Conservation (phyloP, 2,797 vertebrate species). For the Coendou prehensilis region DNA sequence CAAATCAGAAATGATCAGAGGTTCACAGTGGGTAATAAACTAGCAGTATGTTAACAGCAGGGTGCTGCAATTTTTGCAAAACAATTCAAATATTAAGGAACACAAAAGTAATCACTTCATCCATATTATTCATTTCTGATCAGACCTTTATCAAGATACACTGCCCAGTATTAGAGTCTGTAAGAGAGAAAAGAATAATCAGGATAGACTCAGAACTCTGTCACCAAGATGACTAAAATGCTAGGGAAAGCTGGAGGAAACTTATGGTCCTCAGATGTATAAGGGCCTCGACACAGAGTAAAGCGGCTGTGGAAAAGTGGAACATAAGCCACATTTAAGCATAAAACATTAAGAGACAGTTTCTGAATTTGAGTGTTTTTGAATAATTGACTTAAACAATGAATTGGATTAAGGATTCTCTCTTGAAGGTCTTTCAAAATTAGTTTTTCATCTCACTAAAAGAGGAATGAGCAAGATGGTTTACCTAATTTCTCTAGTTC, state of each 20-base stretch:
- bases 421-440: constrained; percentile 58
- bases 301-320: background rate
- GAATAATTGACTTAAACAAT: constrained; percentile 65
- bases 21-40: background rate
- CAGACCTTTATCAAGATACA: background rate
- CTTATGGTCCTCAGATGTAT: background rate
- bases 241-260: background rate
- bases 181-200: background rate
- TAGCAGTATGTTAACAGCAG: background rate
- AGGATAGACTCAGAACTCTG: background rate
- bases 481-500: constrained; percentile 12
- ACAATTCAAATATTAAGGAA: constrained; percentile 25
- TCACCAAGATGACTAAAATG: background rate
- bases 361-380: constrained; percentile 32
- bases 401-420: constrained; percentile 18
- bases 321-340: background rate
- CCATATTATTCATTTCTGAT: constrained; percentile 7
- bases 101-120: constrained; percentile 6
- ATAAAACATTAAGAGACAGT: background rate
- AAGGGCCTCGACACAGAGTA: background rate
- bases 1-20: background rate
- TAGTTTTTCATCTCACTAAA: constrained; percentile 33
- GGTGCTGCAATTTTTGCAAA: constrained; percentile 43
- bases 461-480: background rate
- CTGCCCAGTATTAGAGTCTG: background rate